Evolutionary conservation across 2,797 vertebrate genomes (phyloP), one percentile per base, ranked within the genome.

Genomic region (Thalassophryne amazonica): DNA sequence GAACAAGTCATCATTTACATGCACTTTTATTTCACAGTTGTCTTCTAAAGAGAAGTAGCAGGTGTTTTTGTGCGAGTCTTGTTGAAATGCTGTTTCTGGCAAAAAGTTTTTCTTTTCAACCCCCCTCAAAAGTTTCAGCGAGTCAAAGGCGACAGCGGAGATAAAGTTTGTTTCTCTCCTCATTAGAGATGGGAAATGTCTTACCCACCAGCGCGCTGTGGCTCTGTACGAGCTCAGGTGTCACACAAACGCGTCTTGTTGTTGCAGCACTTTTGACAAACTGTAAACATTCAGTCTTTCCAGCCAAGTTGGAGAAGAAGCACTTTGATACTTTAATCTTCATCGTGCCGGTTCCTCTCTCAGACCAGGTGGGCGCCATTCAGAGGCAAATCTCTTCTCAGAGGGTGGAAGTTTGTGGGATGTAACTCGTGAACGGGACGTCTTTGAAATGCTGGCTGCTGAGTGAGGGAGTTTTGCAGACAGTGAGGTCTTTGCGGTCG

Each of bases 301-400:
- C 64, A 69, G 35, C 30, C 62, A 58, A 80, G 52, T 74, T 69
- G 29, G 67, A 86, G 63, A 83, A 80, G 29, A 63, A 61, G 19
- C 56, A 60, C 82, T 85, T 75, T 83, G 70, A 83, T 76, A 58
- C 16, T 30, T 2, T 19, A 32, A 19, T 43, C 69, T 63, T 52
- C 37, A 33, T 54, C 25, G 39, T 17, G 53, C 41, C 7, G 45
- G 39, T 64, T 71, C 68, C 68, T 58, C 70, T 71, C 72, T 72
- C 48, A 19, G 71, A 49, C 76, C 85, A 86, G 83, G 83, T 86
- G 85, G 82, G 55, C 18, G 4, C 79, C 65, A 76, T 84, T 86
- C 70, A 86, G 71, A 82, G 73, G 79, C 75, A 79, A 80, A 82
- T 84, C 39, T 75, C 55, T 45, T 45, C 56, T 53, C 9, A 37